Evolutionary conservation across 2,113 vertebrate species (phyloP), one percentile per base, ranked within the genome.

Genomic region (Datnioides undecimradiatus): DNA sequence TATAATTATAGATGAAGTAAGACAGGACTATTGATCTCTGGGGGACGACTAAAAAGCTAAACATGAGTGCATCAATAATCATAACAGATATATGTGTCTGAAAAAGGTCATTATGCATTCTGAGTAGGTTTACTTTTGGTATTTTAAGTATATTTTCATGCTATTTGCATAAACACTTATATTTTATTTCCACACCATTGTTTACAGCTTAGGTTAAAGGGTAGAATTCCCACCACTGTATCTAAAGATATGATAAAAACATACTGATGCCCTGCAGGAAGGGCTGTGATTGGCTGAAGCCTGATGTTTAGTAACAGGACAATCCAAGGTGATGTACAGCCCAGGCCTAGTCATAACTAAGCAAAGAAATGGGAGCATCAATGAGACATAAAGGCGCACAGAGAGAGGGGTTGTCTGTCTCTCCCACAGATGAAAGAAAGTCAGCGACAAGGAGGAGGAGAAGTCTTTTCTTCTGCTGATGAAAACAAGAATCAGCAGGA

Each of bases 401-500:
- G 68, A 79, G 79, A 89, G 84, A 85, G 64, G 84, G 84, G 80
- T 62, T 84, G 90, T 88, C 87, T 80, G 82, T 91, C 80, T 91
- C 82, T 90, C 62, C 51, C 82, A 76, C 77, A 94, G 88, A 93
- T 95, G 88, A 95, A 94, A 94, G 93, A 93, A 76, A 73, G 76
- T 48, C 51, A 76, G 88, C 74, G 68, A 83, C 79, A 73, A 84
- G 87, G 85, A 91, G 93, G 91, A 85, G 89, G 92, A 90, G 90
- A 91, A 89, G 87, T 87, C 92, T 92, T 94, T 94, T 94, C 91
- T 94, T 93, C 71, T 82, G 77, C 90, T 79, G 88, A 93, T 93
- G 90, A 94, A 94, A 95, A 94, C 92, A 94, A 92, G 91, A 93
- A 94, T 93, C 93, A 94, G 90, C 78, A 73, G 81, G 87, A 90